phyloP scores from a whole-genome alignment of 2,888 invertebrate species.

The Neoascia interrupta region DNA sequence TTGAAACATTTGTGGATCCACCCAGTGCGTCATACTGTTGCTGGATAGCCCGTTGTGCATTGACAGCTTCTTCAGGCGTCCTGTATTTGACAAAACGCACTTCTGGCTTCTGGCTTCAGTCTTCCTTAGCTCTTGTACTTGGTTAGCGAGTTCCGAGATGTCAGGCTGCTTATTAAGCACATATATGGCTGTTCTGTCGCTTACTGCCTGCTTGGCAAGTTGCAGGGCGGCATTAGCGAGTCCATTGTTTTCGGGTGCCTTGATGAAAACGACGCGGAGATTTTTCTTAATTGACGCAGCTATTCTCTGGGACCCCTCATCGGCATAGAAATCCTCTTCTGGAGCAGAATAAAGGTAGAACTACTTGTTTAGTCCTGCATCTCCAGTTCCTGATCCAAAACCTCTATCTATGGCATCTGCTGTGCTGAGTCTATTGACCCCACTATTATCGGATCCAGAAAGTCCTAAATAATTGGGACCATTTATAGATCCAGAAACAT shows the following conservation, averaged over 20 bases:
- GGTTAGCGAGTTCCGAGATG: constrained; percentile 73
- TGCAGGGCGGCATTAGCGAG: constrained; percentile 68
- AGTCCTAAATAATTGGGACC: background rate
- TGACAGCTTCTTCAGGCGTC: constrained; percentile 75
- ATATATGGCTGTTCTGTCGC: constrained; percentile 71
- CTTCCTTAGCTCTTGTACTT: constrained; percentile 70
- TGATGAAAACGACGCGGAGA: constrained; percentile 71
- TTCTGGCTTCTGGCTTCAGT: constrained; percentile 74
- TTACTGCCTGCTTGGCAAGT: constrained; percentile 65
- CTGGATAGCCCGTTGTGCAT: constrained; percentile 75
- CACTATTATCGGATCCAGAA: background rate
- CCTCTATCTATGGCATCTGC: too few relatives aligned
- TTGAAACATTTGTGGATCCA: constrained; percentile 72
- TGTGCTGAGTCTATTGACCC: background rate
- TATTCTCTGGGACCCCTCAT: constrained; percentile 20
- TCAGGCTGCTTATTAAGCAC: constrained; percentile 75
- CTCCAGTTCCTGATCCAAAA: background rate
- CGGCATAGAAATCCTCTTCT: constrained; percentile 66
- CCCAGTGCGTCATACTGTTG: constrained; percentile 74
- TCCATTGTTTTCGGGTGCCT: constrained; percentile 71
- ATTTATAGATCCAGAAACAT: background rate
- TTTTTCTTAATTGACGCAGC: constrained; percentile 62
- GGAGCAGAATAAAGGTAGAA: constrained; percentile 71
- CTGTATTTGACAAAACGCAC: constrained; percentile 78
- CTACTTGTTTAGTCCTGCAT: constrained; percentile 63